Conservation (phyloP, 2,888 invertebrate genomes). For the Apoderus coryli region DNA sequence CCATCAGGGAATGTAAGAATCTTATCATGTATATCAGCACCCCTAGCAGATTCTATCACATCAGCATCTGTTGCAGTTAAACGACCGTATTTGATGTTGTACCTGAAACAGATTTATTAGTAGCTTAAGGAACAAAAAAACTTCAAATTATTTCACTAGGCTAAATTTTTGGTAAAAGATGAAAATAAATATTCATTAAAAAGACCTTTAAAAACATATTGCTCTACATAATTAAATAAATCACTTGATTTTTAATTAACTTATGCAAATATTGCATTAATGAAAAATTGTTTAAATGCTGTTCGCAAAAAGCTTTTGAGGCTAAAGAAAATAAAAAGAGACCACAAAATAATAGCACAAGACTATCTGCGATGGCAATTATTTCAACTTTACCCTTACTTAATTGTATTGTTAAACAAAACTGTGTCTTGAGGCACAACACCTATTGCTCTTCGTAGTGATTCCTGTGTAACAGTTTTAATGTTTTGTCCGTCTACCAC, state of each 20-base stretch:
- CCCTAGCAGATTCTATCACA: conserved; percentile 75
- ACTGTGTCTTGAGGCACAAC: conserved; percentile 98
- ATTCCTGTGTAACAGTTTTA: conserved; percentile 68
- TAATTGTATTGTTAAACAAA: conserved; percentile 83
- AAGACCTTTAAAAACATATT: too few relatives aligned
- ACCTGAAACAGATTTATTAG: conserved; percentile 35
- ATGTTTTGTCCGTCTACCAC: conserved; percentile 83
- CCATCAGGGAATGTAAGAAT: conserved; percentile 84
- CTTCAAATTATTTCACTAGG: neutral
- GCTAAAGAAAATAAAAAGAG: too few relatives aligned
- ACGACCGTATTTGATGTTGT: conserved; percentile 89
- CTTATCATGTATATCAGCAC: conserved; percentile 87
- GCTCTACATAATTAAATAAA: too few relatives aligned
- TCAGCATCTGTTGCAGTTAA: conserved; percentile 65
- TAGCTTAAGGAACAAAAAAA: neutral
- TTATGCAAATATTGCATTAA: too few relatives aligned
- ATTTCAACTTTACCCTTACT: too few relatives aligned
- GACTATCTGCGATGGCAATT: too few relatives aligned
- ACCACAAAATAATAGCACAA: too few relatives aligned
- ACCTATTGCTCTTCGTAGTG: conserved; percentile 71
- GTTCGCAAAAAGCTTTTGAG: too few relatives aligned
- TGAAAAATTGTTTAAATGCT: too few relatives aligned
- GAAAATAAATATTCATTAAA: too few relatives aligned
- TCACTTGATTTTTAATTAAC: too few relatives aligned
- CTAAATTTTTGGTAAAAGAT: too few relatives aligned